Evolutionary conservation across 2,797 vertebrate genomes (phyloP).

Genomic region (Passerculus sandwichensis): DNA sequence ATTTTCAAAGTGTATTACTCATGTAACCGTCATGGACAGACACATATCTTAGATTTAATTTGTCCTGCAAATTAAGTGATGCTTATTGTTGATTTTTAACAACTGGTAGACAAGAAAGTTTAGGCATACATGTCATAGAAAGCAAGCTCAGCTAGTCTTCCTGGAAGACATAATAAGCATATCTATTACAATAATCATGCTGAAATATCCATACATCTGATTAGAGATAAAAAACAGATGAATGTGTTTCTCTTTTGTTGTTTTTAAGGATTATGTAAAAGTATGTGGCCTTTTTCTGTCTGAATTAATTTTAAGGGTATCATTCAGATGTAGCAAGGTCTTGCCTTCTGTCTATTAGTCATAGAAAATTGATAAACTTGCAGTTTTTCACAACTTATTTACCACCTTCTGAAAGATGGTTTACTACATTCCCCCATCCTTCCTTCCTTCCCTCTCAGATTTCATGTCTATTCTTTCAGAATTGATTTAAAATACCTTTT

Average conservation of each 20-base stretch:
- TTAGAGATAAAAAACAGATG: not conserved
- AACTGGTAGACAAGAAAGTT: not conserved
- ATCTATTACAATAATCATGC: not conserved
- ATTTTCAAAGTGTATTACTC: not conserved
- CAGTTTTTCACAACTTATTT: not conserved
- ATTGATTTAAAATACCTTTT: not conserved
- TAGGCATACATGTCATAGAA: not conserved
- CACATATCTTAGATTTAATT: not conserved
- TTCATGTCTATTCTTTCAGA: not conserved
- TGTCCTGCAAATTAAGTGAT: not conserved
- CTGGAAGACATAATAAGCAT: not conserved
- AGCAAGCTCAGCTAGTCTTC: not conserved
- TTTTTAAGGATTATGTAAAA: not conserved
- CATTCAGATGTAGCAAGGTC: not conserved
- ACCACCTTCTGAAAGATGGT: not conserved
- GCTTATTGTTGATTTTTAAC: not conserved
- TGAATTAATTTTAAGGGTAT: not conserved
- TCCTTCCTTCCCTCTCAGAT: no score
- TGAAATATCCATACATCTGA: not conserved
- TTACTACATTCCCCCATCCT: not conserved
- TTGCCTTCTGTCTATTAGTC: not conserved
- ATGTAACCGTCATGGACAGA: rapidly evolving
- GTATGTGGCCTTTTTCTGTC: not conserved
- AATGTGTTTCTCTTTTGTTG: not conserved
- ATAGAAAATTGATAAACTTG: not conserved